Percentiles rank a stretch among this genome's conserved stretches.
phyloP scores from a whole-genome alignment of 2,113 vertebrate species.

The Bos javanicus region DNA sequence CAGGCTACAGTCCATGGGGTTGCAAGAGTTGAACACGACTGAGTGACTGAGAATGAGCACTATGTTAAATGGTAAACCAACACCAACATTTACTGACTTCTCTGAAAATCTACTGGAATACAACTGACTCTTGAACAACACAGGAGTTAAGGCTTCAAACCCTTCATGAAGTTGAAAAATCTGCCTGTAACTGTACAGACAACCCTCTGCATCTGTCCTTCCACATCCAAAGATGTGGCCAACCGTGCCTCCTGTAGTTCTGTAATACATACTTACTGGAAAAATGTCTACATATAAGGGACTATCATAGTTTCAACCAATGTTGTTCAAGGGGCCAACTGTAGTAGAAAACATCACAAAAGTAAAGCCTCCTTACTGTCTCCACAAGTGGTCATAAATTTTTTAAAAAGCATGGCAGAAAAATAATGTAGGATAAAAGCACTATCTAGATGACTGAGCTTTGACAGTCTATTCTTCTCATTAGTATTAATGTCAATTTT shows the following conservation, averaged over 20 bases:
- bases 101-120: neutral
- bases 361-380: neutral
- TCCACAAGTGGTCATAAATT: neutral
- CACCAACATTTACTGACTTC: neutral
- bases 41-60: neutral
- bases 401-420: neutral
- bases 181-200: neutral
- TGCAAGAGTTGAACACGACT: neutral
- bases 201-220: neutral
- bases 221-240: neutral
- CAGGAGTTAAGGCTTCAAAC: neutral
- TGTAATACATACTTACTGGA: neutral
- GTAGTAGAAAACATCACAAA: neutral
- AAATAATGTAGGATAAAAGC: neutral
- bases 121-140: neutral
- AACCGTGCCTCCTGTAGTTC: neutral
- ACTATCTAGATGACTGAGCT: neutral
- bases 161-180: neutral
- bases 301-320: neutral
- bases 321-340: neutral
- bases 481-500: neutral
- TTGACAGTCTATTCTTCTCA: neutral
- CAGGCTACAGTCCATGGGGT: neutral
- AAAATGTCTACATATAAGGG: neutral
- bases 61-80: neutral